Conservation (phyloP, 2,113 vertebrate genomes). For the Tor tambroides region DNA sequence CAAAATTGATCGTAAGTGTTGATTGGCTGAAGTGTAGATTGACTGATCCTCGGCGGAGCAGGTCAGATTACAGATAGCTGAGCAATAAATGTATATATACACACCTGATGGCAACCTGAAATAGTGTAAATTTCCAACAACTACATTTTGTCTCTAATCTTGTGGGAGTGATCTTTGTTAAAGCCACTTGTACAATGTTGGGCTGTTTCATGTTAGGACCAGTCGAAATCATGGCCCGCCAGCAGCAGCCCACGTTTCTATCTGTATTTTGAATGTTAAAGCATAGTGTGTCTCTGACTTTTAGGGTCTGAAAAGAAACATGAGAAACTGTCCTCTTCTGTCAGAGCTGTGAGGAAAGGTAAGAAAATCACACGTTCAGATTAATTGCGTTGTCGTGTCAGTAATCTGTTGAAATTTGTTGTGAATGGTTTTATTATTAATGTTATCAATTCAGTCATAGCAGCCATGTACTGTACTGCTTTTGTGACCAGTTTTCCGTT, state of each 20-base stretch:
- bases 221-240: not conserved
- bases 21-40: not conserved
- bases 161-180: not conserved
- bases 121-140: slow-evolving; percentile 54
- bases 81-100: slow-evolving; percentile 9
- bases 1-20: not conserved
- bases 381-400: not conserved
- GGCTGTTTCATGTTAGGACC: not conserved
- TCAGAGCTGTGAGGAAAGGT: slow-evolving; percentile 97
- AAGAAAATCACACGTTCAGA: slow-evolving; percentile 41
- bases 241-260: not conserved
- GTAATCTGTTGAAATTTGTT: not conserved
- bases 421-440: not conserved
- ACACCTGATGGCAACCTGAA: slow-evolving; percentile 53
- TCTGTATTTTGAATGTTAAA: not conserved
- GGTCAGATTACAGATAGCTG: slow-evolving; percentile 55
- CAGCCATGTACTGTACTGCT: not conserved
- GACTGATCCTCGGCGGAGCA: slow-evolving; percentile 45
- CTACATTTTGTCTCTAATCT: not conserved
- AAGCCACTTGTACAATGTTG: not conserved
- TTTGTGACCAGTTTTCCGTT: not conserved
- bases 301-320: slow-evolving; percentile 97
- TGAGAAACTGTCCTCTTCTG: slow-evolving; percentile 98
- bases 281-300: slow-evolving; percentile 43
- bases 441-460: not conserved